Conservation (phyloP, 2,113 vertebrate genomes). For the Crotalus helleri region DNA sequence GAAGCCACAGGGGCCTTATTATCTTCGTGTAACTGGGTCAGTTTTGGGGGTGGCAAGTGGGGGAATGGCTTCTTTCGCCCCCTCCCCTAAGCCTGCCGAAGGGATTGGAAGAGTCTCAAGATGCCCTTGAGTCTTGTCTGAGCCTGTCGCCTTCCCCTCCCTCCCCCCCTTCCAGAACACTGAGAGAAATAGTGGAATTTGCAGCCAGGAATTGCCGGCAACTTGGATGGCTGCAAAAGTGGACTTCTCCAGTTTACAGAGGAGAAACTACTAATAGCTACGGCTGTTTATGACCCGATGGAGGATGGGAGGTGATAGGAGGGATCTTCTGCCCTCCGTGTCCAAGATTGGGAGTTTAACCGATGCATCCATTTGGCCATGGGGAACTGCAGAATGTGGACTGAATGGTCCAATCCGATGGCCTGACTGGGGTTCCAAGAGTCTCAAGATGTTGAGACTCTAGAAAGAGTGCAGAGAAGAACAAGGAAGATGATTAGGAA, state of each 20-base stretch:
- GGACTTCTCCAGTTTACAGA: background rate
- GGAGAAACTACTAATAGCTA: background rate
- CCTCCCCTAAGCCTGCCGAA: background rate
- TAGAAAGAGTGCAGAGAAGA: too few species aligned
- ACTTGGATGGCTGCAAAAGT: background rate
- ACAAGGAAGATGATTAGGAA: too few species aligned
- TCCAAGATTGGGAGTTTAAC: too few species aligned
- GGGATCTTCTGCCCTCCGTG: too few species aligned
- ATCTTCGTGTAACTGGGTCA: background rate
- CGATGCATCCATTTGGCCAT: too few species aligned
- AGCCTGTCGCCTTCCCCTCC: background rate
- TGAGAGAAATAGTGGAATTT: background rate
- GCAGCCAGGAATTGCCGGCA: background rate
- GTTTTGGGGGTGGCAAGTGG: background rate
- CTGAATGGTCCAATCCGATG: too few species aligned
- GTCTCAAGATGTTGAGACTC: too few species aligned
- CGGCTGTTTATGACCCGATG: background rate
- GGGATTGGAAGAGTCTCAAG: background rate
- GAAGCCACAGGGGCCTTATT: background rate
- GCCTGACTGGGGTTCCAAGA: too few species aligned
- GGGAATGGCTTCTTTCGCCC: background rate
- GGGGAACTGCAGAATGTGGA: too few species aligned
- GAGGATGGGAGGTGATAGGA: background rate
- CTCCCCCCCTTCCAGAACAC: background rate
- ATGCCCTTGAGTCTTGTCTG: background rate